Evolutionary conservation across 2,113 vertebrate species (phyloP).

Genomic region (Paramisgurnus dabryanus): DNA sequence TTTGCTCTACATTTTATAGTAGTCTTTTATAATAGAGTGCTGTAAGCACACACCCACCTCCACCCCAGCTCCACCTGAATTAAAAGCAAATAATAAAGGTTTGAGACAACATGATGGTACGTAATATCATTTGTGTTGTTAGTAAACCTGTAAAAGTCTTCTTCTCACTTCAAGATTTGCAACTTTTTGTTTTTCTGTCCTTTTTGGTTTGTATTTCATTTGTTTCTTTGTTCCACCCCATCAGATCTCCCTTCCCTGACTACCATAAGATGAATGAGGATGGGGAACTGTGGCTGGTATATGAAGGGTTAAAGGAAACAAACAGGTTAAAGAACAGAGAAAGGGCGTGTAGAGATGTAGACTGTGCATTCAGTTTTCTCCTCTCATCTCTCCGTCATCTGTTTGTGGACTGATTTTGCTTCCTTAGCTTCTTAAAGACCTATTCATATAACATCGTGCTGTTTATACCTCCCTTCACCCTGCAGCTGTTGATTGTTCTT

Average conservation of each 20-base stretch:
- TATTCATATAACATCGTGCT: conserved; percentile 4
- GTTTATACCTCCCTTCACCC: not conserved
- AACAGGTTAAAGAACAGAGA: conserved; percentile 84
- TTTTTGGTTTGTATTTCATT: conserved; percentile 62
- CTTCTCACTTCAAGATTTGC: not conserved
- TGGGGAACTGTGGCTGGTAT: conserved; percentile 98
- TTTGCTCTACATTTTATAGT: too few relatives aligned
- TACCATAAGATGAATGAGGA: conserved; percentile 96
- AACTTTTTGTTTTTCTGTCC: conserved; percentile 6
- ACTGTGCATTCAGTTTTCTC: not conserved
- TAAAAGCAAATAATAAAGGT: too few relatives aligned
- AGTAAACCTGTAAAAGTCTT: not conserved
- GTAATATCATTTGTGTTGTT: too few relatives aligned
- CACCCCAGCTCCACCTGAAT: too few relatives aligned
- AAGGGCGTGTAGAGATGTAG: conserved; percentile 49
- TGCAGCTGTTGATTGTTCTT: not conserved
- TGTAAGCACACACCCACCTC: too few relatives aligned
- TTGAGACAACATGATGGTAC: too few relatives aligned
- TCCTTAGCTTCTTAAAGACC: not conserved
- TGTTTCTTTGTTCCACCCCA: conserved; percentile 37
- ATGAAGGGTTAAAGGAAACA: conserved; percentile 99
- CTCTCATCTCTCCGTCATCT: not conserved
- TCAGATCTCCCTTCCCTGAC: conserved; percentile 91
- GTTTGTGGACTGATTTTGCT: not conserved
- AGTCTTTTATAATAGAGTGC: too few relatives aligned